Evolutionary conservation across 2,113 vertebrate genomes (phyloP).

Genomic region (Echinops telfairi): DNA sequence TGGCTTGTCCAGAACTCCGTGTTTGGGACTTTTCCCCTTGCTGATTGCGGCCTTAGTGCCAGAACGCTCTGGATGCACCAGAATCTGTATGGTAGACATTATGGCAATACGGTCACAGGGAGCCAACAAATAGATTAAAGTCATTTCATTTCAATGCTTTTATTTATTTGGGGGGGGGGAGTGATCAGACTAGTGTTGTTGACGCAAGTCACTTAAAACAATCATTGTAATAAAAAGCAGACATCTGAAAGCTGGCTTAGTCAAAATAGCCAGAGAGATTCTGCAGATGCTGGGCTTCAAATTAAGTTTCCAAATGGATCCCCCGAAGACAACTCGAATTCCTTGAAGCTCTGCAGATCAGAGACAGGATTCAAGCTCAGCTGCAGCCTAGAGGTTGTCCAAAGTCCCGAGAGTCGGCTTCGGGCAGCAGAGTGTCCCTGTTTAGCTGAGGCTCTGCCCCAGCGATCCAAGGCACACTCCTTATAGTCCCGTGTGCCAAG

Average conservation of each 20-base stretch:
- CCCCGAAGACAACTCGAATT: slow-evolving; percentile 53
- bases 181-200: slow-evolving; percentile 60
- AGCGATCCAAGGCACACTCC: too few relatives aligned
- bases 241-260: slow-evolving; percentile 48
- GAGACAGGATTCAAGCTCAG: slow-evolving; percentile 24
- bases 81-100: slow-evolving; percentile 63
- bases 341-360: slow-evolving; percentile 42
- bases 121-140: slow-evolving; percentile 68
- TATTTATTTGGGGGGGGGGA: slow-evolving; percentile 54
- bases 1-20: not conserved
- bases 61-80: slow-evolving; percentile 29
- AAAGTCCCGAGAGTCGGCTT: not conserved
- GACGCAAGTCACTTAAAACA: slow-evolving; percentile 55
- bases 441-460: too few relatives aligned
- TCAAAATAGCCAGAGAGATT: slow-evolving; percentile 40
- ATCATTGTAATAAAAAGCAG: slow-evolving; percentile 72
- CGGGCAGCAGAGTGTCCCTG: too few relatives aligned
- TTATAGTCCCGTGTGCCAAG: not conserved
- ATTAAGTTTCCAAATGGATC: slow-evolving; percentile 61
- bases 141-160: slow-evolving; percentile 71
- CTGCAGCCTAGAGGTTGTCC: not conserved
- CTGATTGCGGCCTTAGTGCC: slow-evolving; percentile 44
- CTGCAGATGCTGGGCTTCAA: slow-evolving; percentile 70
- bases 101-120: slow-evolving; percentile 59
- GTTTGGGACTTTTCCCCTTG: not conserved